A percentile compares a stretch with the other conserved stretches of the same genome.
Evolutionary conservation across 2,113 vertebrate species (phyloP).

Genomic region (Charina bottae): DNA sequence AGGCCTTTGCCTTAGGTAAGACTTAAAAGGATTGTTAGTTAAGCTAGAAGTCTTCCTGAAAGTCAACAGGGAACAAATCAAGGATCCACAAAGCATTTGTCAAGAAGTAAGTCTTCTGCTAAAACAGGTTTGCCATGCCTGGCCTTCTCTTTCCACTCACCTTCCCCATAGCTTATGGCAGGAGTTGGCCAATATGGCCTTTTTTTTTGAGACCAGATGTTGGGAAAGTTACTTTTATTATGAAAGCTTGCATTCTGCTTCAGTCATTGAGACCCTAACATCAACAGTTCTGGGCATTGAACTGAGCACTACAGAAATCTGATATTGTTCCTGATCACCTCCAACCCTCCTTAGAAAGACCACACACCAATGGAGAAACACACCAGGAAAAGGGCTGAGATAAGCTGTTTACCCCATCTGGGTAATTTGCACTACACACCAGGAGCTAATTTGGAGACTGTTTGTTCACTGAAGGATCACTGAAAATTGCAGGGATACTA

Average conservation of each 20-base stretch:
- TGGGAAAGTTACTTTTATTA: not conserved
- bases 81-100: not conserved
- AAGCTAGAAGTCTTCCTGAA: not conserved
- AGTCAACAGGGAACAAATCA: not conserved
- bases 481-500: not conserved
- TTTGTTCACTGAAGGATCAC: not conserved
- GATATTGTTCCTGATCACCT: not conserved
- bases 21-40: not conserved
- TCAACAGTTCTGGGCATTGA: not conserved
- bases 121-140: not conserved
- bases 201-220: not conserved
- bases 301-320: not conserved
- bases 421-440: not conserved
- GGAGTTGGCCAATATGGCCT: not conserved
- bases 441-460: not conserved
- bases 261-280: not conserved
- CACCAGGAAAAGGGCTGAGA: not conserved
- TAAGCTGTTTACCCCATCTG: not conserved
- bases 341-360: not conserved
- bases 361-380: not conserved
- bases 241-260: not conserved
- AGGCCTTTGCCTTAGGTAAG: not conserved
- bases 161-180: not conserved
- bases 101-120: not conserved
- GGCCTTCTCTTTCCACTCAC: not conserved